Evolutionary conservation across 2,888 invertebrate genomes (phyloP), one percentile per base, ranked within the genome.

Genomic region (Aphodius sticticus): DNA sequence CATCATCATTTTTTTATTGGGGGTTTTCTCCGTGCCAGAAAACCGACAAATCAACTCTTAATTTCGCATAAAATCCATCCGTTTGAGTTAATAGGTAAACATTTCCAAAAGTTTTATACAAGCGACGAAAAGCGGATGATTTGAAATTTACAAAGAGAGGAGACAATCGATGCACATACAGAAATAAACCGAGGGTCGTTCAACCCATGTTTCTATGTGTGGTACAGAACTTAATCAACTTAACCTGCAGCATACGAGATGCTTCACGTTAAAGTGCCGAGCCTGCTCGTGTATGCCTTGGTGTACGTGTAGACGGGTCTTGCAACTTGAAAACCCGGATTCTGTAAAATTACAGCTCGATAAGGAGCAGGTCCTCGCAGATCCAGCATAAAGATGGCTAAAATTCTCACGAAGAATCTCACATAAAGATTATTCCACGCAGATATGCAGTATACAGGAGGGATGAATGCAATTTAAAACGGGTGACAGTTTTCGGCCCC

Each of bases 1-100:
- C 74, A 37, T 35, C 74, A 35, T 74, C 74, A 74, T 37, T 74
- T 74, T 74, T 74, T 35, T 74, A 9, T 36, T 12, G 53, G 53
- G 53, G 2, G 9, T 9, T 53, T 53, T 53, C 53, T 9, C 12
- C 53, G 53, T 12, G 53, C 53, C 53, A 53, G 53, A 53, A 7
- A 53, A 53, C 53, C 53, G 53, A 53, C 53, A 53, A 53, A 53
- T 53, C 2, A 53, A 53, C 53, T 1, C 53, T 5, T 53, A 53
- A 53, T 5, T 53, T 53, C 53, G 53, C 53, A 53, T 53, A 53
- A 53, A 53, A 53, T 53, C 53, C 53, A 53, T 26, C 26, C 1
- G 53, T 9, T 12, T 53, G 53, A 53, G 53, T 53, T 53, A 53
- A 53, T 53, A 53, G 9, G 12, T 53, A 53, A 53, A 53, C 53